These are phyloP conservation scores for Sinelater perroti DNA, from an alignment of 2,888 invertebrate species.

Conservation along the genomic window DNA sequence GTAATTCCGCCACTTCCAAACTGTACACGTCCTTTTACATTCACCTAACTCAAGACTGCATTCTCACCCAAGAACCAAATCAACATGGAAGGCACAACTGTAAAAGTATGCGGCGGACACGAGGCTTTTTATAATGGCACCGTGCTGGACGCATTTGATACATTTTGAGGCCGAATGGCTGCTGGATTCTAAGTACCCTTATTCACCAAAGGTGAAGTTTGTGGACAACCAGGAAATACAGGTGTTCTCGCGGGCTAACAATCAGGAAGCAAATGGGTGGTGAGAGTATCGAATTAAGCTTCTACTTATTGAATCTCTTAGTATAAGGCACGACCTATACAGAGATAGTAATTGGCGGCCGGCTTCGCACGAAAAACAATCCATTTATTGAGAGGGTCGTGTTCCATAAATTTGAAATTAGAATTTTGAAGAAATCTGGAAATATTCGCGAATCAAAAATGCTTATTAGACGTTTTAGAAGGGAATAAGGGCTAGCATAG, in stretches of 20 bases:
- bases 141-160: not conserved
- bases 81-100: not conserved
- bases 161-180: too few relatives aligned
- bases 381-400: constrained; percentile 87
- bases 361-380: constrained; percentile 87
- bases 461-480: constrained; percentile 96
- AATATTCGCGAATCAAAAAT: constrained; percentile 90
- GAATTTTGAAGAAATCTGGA: constrained; percentile 92
- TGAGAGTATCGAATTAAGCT: constrained; percentile 95
- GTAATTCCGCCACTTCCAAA: too few relatives aligned
- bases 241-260: too few relatives aligned
- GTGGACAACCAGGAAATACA: too few relatives aligned
- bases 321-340: constrained; percentile 92
- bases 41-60: too few relatives aligned
- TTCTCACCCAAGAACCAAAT: not conserved
- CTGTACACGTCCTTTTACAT: too few relatives aligned
- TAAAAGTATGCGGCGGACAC: not conserved
- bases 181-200: too few relatives aligned
- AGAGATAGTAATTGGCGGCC: constrained; percentile 91
- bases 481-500: constrained; percentile 88
- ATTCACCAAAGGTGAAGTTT: too few relatives aligned
- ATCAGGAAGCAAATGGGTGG: too few relatives aligned
- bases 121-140: not conserved
- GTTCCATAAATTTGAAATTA: constrained; percentile 92
- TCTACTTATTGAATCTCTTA: constrained; percentile 91